These are phyloP conservation scores for Oscheius onirici DNA, from an alignment of 2,888 invertebrate species.

Conservation along the genomic window DNA sequence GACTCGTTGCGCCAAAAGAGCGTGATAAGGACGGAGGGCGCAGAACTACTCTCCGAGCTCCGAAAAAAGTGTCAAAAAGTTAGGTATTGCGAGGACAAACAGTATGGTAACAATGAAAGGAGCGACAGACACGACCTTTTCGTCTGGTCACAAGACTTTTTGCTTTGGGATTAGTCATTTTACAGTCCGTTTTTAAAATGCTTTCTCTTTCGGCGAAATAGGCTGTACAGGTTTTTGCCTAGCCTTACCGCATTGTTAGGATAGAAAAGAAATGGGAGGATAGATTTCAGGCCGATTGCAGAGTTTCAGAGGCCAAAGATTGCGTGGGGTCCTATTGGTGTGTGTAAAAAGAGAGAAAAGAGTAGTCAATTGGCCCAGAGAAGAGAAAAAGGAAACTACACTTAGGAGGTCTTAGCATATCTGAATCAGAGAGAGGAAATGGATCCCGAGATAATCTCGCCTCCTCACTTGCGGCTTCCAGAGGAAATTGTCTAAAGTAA, in stretches of 20 bases:
- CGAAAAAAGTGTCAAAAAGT: background rate
- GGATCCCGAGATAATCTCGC: background rate
- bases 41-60: background rate
- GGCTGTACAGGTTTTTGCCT: background rate
- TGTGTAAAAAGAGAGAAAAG: conserved; percentile 11
- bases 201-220: background rate
- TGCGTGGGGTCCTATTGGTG: conserved; percentile 24
- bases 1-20: conserved; percentile 11
- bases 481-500: background rate
- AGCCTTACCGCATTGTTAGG: background rate
- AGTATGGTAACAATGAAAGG: background rate
- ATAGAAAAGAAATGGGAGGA: background rate
- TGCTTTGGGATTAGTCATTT: too few relatives aligned
- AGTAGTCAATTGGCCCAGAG: conserved; percentile 4
- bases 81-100: background rate
- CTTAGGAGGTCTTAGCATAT: background rate
- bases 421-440: too few relatives aligned
- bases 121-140: background rate
- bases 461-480: background rate
- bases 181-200: too few relatives aligned
- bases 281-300: conserved; percentile 25
- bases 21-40: conserved; percentile 23
- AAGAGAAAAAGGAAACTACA: background rate
- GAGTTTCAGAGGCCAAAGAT: conserved; percentile 20
- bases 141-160: background rate